Evolutionary conservation across 2,113 vertebrate genomes (phyloP).

Genomic region (Electrona antarctica): DNA sequence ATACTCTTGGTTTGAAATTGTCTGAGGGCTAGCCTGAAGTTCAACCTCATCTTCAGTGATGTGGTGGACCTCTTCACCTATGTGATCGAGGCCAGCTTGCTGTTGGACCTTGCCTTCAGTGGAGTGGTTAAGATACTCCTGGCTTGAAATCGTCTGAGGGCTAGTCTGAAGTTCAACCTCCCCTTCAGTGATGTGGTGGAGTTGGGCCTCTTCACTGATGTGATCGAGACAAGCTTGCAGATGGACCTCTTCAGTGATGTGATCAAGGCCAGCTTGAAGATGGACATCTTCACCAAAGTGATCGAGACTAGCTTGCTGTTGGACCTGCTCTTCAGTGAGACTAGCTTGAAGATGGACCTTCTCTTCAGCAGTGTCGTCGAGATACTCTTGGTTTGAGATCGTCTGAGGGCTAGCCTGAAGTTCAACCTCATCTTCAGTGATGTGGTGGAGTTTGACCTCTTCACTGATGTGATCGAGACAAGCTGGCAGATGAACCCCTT

Average conservation of each 20-base stretch:
- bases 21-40: not conserved
- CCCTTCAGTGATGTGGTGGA: no score
- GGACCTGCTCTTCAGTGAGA: not conserved
- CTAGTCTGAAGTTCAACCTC: no score
- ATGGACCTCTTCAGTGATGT: not conserved
- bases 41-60: conserved; percentile 18
- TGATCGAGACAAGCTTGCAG: conserved; percentile 43
- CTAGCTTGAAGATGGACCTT: not conserved
- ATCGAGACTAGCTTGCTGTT: not conserved
- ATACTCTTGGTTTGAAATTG: no score
- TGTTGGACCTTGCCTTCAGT: not conserved
- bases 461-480: no score
- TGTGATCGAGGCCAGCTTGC: no score
- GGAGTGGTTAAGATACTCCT: no score
- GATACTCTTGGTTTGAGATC: conserved; percentile 4
- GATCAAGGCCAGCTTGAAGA: not conserved
- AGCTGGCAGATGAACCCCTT: no score
- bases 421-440: conserved; percentile 19
- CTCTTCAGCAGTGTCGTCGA: conserved; percentile 2
- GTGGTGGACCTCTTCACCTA: not conserved
- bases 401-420: not conserved
- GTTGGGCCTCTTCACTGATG: not conserved
- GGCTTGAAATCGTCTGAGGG: no score
- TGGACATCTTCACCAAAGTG: not conserved
- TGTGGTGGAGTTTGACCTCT: no score